Evolutionary conservation across 1,140 invertebrate genomes (phyloP).

Genomic region (Philotrypesis tridentata): DNA sequence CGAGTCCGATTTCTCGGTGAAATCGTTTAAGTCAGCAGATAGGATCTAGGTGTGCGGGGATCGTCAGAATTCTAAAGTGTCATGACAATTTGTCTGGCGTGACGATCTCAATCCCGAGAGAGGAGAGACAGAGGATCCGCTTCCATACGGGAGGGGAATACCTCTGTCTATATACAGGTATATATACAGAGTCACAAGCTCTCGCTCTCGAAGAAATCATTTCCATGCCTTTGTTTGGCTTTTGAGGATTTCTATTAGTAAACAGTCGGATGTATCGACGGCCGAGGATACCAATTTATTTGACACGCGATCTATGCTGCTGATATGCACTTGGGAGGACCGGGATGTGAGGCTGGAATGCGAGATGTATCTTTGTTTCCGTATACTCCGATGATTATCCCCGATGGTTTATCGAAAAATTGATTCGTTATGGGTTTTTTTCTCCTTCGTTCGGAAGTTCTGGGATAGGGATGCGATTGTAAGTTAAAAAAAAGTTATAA

Average conservation of each 20-base stretch:
- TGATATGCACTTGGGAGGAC: not conserved
- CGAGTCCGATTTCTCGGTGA: slow-evolving; percentile 49
- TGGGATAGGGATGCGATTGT: too few relatives aligned
- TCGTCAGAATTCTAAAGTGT: slow-evolving; percentile 41
- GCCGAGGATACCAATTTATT: not conserved
- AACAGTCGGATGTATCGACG: not conserved
- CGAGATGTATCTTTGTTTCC: not conserved
- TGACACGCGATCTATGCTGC: not conserved
- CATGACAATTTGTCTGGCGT: slow-evolving; percentile 42
- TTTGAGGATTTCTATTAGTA: not conserved
- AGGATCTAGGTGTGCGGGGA: slow-evolving; percentile 5
- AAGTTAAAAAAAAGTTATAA: too few relatives aligned
- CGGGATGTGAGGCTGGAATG: not conserved
- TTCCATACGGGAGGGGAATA: not conserved
- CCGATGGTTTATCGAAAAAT: too few relatives aligned
- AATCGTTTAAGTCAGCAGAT: slow-evolving; percentile 52
- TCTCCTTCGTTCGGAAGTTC: too few relatives aligned
- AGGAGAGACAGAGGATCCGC: not conserved
- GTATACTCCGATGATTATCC: too few relatives aligned
- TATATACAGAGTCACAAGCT: not conserved
- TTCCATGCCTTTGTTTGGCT: not conserved
- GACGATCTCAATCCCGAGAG: slow-evolving; percentile 36
- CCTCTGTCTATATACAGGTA: not conserved
- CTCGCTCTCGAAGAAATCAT: not conserved
- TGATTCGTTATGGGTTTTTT: too few relatives aligned